phyloP scores from a whole-genome alignment of 2,113 vertebrate genomes.

The Scophthalmus maximus region DNA sequence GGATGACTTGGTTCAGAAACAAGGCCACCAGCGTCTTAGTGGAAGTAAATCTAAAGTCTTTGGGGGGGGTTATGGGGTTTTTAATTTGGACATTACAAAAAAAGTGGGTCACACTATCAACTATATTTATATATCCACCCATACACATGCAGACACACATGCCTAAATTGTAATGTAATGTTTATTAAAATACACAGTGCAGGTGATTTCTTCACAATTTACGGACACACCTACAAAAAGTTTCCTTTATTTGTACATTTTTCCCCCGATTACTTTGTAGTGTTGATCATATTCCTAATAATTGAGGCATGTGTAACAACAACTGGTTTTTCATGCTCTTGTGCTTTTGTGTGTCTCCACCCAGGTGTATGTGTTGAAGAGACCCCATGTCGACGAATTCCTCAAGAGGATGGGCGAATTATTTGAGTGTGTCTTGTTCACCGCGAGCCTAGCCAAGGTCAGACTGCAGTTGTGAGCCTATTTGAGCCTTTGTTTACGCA shows the following conservation, averaged over 20 bases:
- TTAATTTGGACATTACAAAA: not conserved
- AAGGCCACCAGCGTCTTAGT: conserved; percentile 68
- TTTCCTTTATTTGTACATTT: no score
- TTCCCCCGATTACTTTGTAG: no score
- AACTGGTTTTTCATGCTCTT: not conserved
- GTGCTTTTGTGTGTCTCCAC: conserved; percentile 1
- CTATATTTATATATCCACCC: not conserved
- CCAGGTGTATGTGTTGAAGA: conserved; percentile 95
- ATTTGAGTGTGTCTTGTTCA: conserved; percentile 98
- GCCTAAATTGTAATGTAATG: not conserved
- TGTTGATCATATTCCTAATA: no score
- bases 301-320: not conserved
- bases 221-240: no score
- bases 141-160: no score
- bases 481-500: no score
- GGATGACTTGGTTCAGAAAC: conserved; percentile 95
- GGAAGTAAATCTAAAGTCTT: conserved; percentile 11
- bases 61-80: no score
- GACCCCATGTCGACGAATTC: conserved; percentile 96
- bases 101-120: not conserved
- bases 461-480: conserved; percentile 17
- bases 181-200: no score
- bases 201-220: not conserved
- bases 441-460: conserved; percentile 97
- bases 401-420: conserved; percentile 95